Evolutionary conservation across 2,888 invertebrate genomes (phyloP).

Genomic region (Pristionchus japonicus): DNA sequence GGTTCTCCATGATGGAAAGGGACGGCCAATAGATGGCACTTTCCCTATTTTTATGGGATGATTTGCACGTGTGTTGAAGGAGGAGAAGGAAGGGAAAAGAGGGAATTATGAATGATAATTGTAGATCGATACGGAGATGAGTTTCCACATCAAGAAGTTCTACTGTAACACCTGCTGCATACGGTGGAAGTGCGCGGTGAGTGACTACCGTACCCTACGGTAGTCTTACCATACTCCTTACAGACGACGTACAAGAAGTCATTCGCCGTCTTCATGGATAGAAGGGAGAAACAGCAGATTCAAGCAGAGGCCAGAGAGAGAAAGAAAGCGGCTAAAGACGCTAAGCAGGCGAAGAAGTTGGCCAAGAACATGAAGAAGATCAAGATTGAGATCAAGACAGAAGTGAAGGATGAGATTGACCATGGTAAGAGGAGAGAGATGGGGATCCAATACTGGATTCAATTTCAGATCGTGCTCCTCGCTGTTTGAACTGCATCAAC

Average conservation of each 20-base stretch:
- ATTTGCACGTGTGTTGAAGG: background rate
- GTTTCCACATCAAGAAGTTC: background rate
- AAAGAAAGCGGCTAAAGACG: background rate
- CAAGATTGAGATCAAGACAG: background rate
- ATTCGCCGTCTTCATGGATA: background rate
- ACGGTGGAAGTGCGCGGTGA: background rate
- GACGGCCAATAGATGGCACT: background rate
- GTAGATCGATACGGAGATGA: background rate
- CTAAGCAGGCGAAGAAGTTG: background rate
- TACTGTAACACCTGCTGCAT: background rate
- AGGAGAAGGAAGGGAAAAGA: background rate
- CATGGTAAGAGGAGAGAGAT: background rate
- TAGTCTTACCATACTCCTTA: background rate
- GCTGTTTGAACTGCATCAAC: constrained; percentile 1
- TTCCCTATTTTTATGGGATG: background rate
- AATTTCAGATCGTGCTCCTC: background rate
- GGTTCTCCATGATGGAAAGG: background rate
- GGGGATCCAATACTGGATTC: background rate
- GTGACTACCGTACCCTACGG: background rate
- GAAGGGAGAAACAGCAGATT: background rate
- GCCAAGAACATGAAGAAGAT: background rate
- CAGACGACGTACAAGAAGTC: background rate
- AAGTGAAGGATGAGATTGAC: background rate
- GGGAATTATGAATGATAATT: background rate
- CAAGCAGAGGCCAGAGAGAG: background rate